phyloP scores from a whole-genome alignment of 2,797 vertebrate genomes.

The Pangasius sanitwongsei region DNA sequence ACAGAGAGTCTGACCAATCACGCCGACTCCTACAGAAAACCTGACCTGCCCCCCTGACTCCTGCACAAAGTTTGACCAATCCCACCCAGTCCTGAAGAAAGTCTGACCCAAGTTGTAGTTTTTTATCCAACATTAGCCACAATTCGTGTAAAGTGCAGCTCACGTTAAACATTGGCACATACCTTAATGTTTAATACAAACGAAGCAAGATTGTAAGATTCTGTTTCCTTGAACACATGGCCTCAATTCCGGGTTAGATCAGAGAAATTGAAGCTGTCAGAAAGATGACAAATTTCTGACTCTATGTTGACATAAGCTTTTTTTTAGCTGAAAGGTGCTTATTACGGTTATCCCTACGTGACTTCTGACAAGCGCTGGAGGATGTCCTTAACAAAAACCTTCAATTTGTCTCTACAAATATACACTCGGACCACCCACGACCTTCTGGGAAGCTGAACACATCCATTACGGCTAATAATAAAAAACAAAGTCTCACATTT shows the following conservation, averaged over 20 bases:
- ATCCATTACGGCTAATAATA: slow-evolving; percentile 5
- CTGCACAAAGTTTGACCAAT: neutral
- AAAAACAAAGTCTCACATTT: slow-evolving; percentile 7
- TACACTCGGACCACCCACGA: slow-evolving; percentile 15
- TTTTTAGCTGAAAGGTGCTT: neutral
- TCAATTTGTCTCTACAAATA: neutral
- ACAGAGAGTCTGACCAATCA: neutral
- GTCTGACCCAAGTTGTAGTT: no score
- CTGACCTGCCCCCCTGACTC: neutral
- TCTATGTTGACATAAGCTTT: neutral
- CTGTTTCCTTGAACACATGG: no score
- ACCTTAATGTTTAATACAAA: no score
- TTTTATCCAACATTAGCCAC: no score
- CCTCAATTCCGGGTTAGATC: no score
- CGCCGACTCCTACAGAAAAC: no score
- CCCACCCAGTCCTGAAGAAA: neutral
- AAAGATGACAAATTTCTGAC: neutral
- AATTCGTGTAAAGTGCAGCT: no score
- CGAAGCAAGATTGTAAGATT: neutral
- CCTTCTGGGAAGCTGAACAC: slow-evolving; percentile 27
- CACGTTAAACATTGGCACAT: no score
- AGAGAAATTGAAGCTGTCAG: no score
- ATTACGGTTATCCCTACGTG: neutral
- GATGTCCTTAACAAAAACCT: neutral
- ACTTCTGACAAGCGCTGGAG: neutral